Base-by-base conservation (phyloP, 2,113 vertebrate genomes). In the Corythornis cristatus region DNA sequence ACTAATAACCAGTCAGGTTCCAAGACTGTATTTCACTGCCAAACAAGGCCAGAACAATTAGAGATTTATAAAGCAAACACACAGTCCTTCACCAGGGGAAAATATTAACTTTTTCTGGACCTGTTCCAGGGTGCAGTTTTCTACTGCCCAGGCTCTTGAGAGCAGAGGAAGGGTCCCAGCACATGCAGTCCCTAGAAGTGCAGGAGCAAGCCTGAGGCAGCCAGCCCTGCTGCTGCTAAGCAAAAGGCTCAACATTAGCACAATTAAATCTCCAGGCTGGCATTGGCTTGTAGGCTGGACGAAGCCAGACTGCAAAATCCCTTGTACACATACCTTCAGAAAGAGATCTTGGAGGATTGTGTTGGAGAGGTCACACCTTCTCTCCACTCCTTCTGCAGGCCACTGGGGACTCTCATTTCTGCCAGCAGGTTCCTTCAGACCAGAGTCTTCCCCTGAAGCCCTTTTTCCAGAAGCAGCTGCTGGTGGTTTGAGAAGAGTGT, bases 131-230 rank as follows among this genome's bases (percentile, higher is more conserved):
- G 29, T 79, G 40, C 64, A 60, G 19, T 9, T 33, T 54, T 48
- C 20, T 23, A 12, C 2, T 50, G 51, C 17, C 18, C 0, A 1
- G 33, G 51, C 16, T 51, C 42, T 8, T 4, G 2, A 45, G 43
- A 53, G 31, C 33, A 46, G 53, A 70, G 57, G 22, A 70, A 21
- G 14, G 11, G 17, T 72, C 40, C 51, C 57, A 50, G 70, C 37
- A 45, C 0, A 0, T 11, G 16, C 1, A 1, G 29, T 54, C 18
- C 42, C 40, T 37, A 53, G 31, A 73, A 50, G 9, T 12, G 26
- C 51, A 71, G 28, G 25, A 33, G 28, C 2, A 4, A 83, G 45
- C 31, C 48, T 2, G 5, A 58, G 43, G 53, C 64, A 35, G 4
- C 2, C 1, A 66, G 68, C n/a, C 33, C 28, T 54, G 57, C 66